A percentile compares a stretch with the other conserved stretches of the same genome.
These are phyloP conservation scores for Numenius arquata DNA, from an alignment of 2,113 vertebrate species.

Conservation along the genomic window DNA sequence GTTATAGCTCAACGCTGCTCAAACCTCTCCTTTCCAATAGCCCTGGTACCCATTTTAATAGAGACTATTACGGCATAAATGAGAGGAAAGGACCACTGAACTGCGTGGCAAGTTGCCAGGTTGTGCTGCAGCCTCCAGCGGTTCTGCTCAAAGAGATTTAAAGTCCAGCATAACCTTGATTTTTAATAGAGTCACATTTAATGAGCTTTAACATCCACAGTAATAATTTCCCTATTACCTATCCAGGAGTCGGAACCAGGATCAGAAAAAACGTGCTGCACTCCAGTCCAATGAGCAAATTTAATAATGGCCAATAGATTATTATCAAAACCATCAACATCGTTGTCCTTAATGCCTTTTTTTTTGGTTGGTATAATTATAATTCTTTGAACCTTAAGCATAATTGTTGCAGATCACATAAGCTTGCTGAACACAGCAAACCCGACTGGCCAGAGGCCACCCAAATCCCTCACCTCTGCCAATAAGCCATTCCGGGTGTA, in stretches of 20 bases:
- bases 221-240: conserved; percentile 72
- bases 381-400: conserved; percentile 43
- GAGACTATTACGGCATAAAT: conserved; percentile 13
- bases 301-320: conserved; percentile 55
- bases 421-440: background rate
- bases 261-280: conserved; percentile 34
- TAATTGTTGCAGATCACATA: background rate
- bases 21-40: background rate
- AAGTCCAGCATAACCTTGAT: conserved; percentile 72
- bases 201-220: conserved; percentile 70
- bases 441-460: background rate
- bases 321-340: conserved; percentile 65
- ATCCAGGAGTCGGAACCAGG: conserved; percentile 40
- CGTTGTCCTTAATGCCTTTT: conserved; percentile 57
- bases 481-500: background rate
- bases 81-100: conserved; percentile 59
- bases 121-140: conserved; percentile 43
- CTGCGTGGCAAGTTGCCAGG: conserved; percentile 51
- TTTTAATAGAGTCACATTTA: conserved; percentile 75
- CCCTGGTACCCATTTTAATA: background rate
- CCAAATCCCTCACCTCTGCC: background rate
- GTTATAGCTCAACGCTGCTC: background rate
- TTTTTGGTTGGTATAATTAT: conserved; percentile 43
- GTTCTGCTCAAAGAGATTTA: conserved; percentile 70
- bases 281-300: conserved; percentile 20